Evolutionary conservation across 2,797 vertebrate genomes (phyloP).

Genomic region (Anabas testudineus): DNA sequence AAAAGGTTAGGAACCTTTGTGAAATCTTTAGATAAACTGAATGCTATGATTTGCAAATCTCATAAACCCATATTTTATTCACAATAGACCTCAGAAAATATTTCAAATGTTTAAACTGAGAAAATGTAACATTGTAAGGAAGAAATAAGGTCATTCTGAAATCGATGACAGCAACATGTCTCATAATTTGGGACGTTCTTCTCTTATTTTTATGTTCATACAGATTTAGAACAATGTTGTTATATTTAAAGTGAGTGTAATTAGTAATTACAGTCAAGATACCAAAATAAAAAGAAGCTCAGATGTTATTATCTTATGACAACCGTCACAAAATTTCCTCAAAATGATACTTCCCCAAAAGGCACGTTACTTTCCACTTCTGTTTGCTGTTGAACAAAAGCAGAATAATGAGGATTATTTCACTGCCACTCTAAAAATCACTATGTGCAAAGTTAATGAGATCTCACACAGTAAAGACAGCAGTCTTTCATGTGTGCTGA

Average conservation of each 20-base stretch:
- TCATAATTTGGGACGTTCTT: too few species aligned
- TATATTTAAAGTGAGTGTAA: not conserved
- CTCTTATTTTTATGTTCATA: too few species aligned
- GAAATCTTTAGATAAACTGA: too few species aligned
- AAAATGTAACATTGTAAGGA: too few species aligned
- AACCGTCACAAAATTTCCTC: not conserved
- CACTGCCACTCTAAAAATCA: conserved; percentile 11
- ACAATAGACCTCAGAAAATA: too few species aligned
- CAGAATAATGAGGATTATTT: conserved; percentile 4
- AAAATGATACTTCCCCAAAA: not conserved
- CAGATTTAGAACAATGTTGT: too few species aligned
- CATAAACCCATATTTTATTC: too few species aligned
- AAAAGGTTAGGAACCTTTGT: too few species aligned
- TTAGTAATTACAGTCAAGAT: not conserved
- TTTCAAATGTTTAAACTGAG: too few species aligned
- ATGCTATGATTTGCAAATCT: too few species aligned
- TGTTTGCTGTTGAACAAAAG: conserved; percentile 10
- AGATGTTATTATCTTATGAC: not conserved
- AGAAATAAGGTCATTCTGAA: too few species aligned
- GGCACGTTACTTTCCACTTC: not conserved
- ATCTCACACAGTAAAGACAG: conserved; percentile 29
- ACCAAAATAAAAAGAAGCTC: not conserved
- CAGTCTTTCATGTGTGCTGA: conserved; percentile 47
- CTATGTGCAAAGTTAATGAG: conserved; percentile 34
- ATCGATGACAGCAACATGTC: too few species aligned